These are phyloP conservation scores for Pyralis farinalis DNA, from an alignment of 2,888 invertebrate genomes.

Conservation along the genomic window DNA sequence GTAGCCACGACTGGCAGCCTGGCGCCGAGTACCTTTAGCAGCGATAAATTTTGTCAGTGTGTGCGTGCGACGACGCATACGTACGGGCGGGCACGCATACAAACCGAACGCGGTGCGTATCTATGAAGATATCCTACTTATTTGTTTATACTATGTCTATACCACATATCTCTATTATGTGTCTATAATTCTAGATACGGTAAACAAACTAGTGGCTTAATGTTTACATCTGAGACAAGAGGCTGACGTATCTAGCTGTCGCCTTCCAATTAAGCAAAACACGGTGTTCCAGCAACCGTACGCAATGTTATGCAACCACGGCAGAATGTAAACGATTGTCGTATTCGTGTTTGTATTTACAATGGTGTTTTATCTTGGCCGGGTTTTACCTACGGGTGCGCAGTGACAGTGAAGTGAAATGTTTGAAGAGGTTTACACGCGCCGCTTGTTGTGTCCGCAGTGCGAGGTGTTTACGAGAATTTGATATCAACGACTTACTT, in stretches of 20 bases:
- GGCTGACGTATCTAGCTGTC: slow-evolving; percentile 6
- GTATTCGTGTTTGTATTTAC: slow-evolving; percentile 29
- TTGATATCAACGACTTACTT: not conserved
- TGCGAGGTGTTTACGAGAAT: not conserved
- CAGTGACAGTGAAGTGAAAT: slow-evolving; percentile 17
- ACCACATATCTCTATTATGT: too few species aligned
- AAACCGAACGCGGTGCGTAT: too few species aligned
- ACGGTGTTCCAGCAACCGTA: slow-evolving; percentile 37
- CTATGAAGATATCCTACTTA: too few species aligned
- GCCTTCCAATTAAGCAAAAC: slow-evolving; percentile 22
- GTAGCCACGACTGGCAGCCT: too few species aligned
- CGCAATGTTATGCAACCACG: slow-evolving; percentile 38
- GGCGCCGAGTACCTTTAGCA: too few species aligned
- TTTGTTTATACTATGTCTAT: too few species aligned
- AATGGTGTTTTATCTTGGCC: slow-evolving; percentile 37
- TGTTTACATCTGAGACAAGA: slow-evolving; percentile 10
- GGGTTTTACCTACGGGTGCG: slow-evolving; percentile 14
- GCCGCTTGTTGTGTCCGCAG: not conserved
- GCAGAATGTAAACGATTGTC: slow-evolving; percentile 33
- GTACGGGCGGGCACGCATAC: too few species aligned
- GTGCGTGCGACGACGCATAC: too few species aligned
- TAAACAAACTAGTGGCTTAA: too few species aligned
- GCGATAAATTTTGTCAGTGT: too few species aligned
- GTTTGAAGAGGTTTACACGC: not conserved
- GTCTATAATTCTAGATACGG: too few species aligned